Evolutionary conservation across 2,888 invertebrate genomes (phyloP), one percentile per base, ranked within the genome.

Genomic region (Andrena haemorrhoa): DNA sequence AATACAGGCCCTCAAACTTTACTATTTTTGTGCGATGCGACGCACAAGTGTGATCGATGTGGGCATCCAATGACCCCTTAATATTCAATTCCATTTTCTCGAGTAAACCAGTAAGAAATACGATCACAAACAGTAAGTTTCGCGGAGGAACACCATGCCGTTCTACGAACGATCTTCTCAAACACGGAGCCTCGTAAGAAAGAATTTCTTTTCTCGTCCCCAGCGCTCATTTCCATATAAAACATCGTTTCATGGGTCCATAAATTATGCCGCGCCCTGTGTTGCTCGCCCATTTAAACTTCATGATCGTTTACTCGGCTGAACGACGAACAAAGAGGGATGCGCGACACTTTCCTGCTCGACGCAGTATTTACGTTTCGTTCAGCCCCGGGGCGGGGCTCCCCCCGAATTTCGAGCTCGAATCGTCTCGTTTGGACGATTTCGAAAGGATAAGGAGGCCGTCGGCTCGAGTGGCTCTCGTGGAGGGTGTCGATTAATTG

Each of bases 401-500:
- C 65, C 29, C 64, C 47, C 58, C 58, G 47, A 31, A 70, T 76
- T 77, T 60, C 61, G 47, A 66, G 20, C 65, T 41, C 60, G 47
- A 53, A 61, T 61, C 65, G 51, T 47, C 65, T 61, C 31, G 66
- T 33, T 31, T 41, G 53, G 53, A 47, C 79, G 33, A 66, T 72
- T 72, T 61, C 63, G 61, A 78, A 80, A 68, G 80, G 79, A 71
- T 47, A 66, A 66, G 65, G 71, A 66, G 78, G 71, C 51, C 47
- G 12, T 31, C 12, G 29, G 51, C 66, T 80, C 51, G 61, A 80
- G 80, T 61, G 53, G 61, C 49, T 53, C 78, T 80, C 63, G 71
- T 63, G 16, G 31, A 60, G 79, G 66, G 79, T 72, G 79, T 80
- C 72, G 80, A 78, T 80, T 80, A 80, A 79, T 80, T 71, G 80